Conservation (phyloP, 2,888 invertebrate species). For the Argynnis bischoffii region DNA sequence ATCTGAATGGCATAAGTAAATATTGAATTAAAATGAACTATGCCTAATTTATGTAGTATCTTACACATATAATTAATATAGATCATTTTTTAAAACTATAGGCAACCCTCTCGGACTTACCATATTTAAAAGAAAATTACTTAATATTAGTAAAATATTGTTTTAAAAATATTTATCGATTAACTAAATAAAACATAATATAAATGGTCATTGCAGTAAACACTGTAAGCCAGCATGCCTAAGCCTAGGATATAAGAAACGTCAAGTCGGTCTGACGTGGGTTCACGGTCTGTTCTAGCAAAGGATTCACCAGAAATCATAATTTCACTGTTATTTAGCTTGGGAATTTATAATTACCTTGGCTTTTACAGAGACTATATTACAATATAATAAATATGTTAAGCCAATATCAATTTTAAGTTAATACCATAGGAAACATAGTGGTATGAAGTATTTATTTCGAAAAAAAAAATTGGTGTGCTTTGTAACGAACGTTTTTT, state of each 20-base stretch:
- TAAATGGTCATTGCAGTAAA: not conserved
- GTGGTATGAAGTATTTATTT: not conserved
- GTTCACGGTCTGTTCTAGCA: slow-evolving; percentile 22
- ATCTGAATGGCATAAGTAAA: too few relatives aligned
- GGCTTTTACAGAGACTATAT: slow-evolving; percentile 1
- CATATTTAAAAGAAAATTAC: too few relatives aligned
- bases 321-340: slow-evolving; percentile 26
- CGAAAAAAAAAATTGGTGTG: not conserved
- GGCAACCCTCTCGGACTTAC: too few relatives aligned
- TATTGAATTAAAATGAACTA: too few relatives aligned
- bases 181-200: not conserved
- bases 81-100: too few relatives aligned
- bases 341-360: slow-evolving; percentile 25
- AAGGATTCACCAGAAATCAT: slow-evolving; percentile 29
- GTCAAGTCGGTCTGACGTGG: slow-evolving; percentile 22
- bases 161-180: not conserved
- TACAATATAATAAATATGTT: not conserved
- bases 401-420: not conserved
- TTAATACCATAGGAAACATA: not conserved
- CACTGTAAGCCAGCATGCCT: not conserved
- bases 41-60: too few relatives aligned
- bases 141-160: too few relatives aligned
- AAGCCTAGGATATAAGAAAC: slow-evolving; percentile 13
- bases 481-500: slow-evolving; percentile 12
- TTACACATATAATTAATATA: too few relatives aligned